Conservation (phyloP, 2,888 invertebrate species). For the Bombylius discolor region DNA sequence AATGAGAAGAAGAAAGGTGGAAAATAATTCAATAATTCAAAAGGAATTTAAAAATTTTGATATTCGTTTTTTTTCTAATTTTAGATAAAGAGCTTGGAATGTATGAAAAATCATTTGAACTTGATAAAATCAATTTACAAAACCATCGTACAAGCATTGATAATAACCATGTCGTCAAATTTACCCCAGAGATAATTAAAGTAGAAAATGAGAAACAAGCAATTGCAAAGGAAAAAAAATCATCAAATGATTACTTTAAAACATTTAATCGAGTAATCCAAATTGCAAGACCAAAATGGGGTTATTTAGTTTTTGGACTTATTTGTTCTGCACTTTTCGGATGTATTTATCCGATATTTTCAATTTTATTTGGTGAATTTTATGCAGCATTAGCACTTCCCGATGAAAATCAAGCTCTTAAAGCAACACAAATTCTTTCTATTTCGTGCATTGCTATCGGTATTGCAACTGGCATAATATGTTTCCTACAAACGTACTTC, state of each 20-base stretch:
- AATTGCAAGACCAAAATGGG: conserved; percentile 56
- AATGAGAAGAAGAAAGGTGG: background rate
- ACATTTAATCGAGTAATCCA: conserved; percentile 45
- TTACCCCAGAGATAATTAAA: background rate
- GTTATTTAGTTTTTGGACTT: conserved; percentile 47
- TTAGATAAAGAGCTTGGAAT: conserved; percentile 27
- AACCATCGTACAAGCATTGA: conserved; percentile 29
- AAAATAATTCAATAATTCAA: no score
- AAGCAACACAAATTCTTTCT: conserved; percentile 47
- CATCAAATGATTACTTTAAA: conserved; percentile 26
- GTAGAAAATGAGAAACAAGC: conserved; percentile 1
- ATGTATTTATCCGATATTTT: conserved; percentile 59
- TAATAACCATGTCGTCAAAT: conserved; percentile 7
- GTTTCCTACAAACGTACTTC: conserved; percentile 58
- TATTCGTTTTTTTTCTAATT: background rate
- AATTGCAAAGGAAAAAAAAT: conserved; percentile 21
- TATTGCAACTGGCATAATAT: conserved; percentile 48
- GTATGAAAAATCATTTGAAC: conserved; percentile 32
- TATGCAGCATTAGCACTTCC: conserved; percentile 53
- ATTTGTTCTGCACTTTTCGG: conserved; percentile 56
- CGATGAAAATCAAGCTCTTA: conserved; percentile 43
- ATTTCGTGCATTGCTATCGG: conserved; percentile 52
- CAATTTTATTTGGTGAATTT: conserved; percentile 65
- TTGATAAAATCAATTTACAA: conserved; percentile 29
- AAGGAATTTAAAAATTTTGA: no score